phyloP scores from a whole-genome alignment of 2,113 vertebrate genomes.

The Syngnathus scovelli region DNA sequence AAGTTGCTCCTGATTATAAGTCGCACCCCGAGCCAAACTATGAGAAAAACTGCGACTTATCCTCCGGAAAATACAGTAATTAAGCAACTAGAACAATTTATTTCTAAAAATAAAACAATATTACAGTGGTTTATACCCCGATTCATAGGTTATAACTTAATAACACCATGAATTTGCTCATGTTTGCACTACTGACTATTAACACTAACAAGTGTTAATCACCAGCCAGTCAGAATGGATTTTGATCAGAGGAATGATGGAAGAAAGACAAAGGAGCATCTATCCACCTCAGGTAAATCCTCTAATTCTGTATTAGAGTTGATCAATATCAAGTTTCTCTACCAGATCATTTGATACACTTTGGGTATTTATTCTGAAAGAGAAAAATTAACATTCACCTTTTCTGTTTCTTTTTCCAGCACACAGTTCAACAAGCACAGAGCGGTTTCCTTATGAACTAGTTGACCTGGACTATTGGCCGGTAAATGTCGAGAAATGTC shows the following conservation, averaged over 20 bases:
- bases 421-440: constrained; percentile 27
- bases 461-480: constrained; percentile 26
- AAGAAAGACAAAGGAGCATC: constrained; percentile 56
- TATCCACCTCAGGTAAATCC: constrained; percentile 58
- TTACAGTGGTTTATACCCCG: too few species aligned
- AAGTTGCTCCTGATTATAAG: too few species aligned
- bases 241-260: constrained; percentile 60
- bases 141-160: neutral
- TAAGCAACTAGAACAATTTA: too few species aligned
- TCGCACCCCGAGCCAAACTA: too few species aligned
- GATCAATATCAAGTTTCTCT: constrained; percentile 18
- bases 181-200: constrained; percentile 45
- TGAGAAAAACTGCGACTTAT: too few species aligned
- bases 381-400: constrained; percentile 15
- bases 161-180: constrained; percentile 34
- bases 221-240: constrained; percentile 63
- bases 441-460: constrained; percentile 35
- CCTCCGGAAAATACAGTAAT: too few species aligned
- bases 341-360: constrained; percentile 31
- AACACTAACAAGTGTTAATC: constrained; percentile 62
- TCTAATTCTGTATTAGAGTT: constrained; percentile 45
- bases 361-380: constrained; percentile 1
- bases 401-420: constrained; percentile 34
- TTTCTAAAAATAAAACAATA: too few species aligned
- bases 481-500: constrained; percentile 43